These are phyloP conservation scores for Stegostoma tigrinum DNA, from an alignment of 2,113 vertebrate genomes.

Conservation along the genomic window DNA sequence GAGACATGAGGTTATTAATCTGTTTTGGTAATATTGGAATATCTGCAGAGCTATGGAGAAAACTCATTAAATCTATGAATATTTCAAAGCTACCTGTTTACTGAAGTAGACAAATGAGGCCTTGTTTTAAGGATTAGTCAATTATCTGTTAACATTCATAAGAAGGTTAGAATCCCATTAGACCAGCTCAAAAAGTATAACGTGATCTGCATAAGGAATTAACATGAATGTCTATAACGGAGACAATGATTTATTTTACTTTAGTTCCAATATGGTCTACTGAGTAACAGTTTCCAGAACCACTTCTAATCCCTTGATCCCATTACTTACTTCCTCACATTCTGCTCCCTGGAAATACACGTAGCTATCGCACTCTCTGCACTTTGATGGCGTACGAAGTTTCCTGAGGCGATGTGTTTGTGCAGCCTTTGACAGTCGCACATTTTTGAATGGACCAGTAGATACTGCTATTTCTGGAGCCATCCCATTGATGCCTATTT, in stretches of 20 bases:
- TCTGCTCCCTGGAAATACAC: slow-evolving; percentile 96
- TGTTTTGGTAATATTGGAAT: not conserved
- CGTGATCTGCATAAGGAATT: not conserved
- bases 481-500: slow-evolving; percentile 71
- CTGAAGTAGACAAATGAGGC: not conserved
- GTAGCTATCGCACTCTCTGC: slow-evolving; percentile 92
- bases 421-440: slow-evolving; percentile 85
- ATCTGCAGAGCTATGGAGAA: not conserved
- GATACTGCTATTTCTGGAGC: slow-evolving; percentile 60
- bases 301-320: not conserved
- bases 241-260: not conserved
- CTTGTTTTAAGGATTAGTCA: not conserved
- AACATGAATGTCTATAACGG: not conserved
- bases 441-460: slow-evolving; percentile 75
- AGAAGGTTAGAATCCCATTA: not conserved
- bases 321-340: slow-evolving; percentile 80
- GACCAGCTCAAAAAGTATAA: not conserved
- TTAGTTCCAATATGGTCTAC: not conserved
- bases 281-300: not conserved
- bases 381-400: slow-evolving; percentile 81
- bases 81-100: not conserved
- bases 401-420: slow-evolving; percentile 83
- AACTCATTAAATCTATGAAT: not conserved
- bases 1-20: not conserved
- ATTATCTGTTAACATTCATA: not conserved